Evolutionary conservation across 2,888 invertebrate species (phyloP).

Genomic region (Ecdyonurus torrentis): DNA sequence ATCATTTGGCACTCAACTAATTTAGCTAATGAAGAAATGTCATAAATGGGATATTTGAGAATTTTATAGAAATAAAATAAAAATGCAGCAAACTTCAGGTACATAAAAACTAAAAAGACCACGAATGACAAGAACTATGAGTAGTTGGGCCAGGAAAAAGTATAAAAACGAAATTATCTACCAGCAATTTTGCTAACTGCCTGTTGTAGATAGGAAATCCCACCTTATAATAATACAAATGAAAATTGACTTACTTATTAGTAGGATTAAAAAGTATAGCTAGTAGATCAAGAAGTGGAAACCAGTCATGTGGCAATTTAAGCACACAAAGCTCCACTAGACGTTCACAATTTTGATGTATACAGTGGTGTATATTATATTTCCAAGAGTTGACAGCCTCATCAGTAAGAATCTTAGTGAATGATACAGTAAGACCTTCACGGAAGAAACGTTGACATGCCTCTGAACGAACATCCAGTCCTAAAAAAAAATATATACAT

Average conservation of each 20-base stretch:
- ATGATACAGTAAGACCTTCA: constrained; percentile 84
- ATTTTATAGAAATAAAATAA: too few species aligned
- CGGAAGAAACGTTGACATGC: constrained; percentile 89
- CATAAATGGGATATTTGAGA: too few species aligned
- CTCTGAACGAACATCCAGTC: constrained; percentile 72
- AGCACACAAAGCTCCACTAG: constrained; percentile 83
- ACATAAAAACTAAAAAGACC: not conserved
- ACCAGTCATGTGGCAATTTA: constrained; percentile 79
- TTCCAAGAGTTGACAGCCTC: constrained; percentile 98
- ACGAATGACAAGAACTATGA: not conserved
- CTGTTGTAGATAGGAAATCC: not conserved
- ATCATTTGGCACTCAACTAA: too few species aligned
- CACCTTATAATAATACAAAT: too few species aligned
- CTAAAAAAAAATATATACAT: constrained; percentile 29
- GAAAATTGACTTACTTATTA: constrained; percentile 62
- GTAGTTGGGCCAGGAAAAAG: too few species aligned
- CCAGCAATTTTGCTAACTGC: too few species aligned
- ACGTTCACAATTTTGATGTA: constrained; percentile 82
- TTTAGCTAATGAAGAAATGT: too few species aligned
- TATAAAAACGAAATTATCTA: too few species aligned
- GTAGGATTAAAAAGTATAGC: constrained; percentile 90
- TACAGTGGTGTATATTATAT: constrained; percentile 89
- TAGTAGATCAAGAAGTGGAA: constrained; percentile 76
- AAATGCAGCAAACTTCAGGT: too few species aligned
- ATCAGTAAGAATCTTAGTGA: constrained; percentile 91